These are phyloP conservation scores for Puffinus mauretanicus DNA, from an alignment of 2,113 vertebrate genomes.

Conservation along the genomic window DNA sequence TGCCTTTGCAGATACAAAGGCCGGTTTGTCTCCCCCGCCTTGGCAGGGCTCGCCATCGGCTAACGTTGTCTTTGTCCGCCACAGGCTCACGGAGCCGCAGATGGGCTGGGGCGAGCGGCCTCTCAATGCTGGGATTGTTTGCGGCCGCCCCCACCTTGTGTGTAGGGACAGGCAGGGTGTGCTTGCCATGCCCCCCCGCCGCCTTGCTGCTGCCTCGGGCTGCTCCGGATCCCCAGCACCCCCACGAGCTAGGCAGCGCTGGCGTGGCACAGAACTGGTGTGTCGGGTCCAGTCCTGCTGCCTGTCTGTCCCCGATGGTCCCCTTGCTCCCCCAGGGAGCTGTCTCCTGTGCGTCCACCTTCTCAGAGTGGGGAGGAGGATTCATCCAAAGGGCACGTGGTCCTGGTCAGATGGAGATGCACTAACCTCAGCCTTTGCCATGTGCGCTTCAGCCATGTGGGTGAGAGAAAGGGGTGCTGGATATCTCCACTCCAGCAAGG, in stretches of 20 bases:
- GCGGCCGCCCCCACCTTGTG: accelerated
- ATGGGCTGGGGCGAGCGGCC: background rate
- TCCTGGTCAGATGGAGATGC: background rate
- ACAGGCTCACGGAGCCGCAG: accelerated
- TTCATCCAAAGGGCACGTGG: accelerated
- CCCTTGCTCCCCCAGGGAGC: background rate
- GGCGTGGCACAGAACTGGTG: background rate
- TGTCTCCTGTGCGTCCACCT: background rate
- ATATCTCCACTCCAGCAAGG: background rate
- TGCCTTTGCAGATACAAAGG: constrained; percentile 19
- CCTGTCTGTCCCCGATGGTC: accelerated
- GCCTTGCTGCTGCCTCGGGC: background rate
- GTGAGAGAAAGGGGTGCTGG: background rate
- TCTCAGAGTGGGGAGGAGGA: background rate
- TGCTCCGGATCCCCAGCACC: background rate
- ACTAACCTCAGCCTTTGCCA: background rate
- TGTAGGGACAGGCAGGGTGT: background rate
- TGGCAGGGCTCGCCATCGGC: background rate
- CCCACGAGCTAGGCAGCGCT: accelerated
- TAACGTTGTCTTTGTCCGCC: background rate
- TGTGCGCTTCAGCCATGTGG: accelerated
- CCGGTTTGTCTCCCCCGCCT: background rate
- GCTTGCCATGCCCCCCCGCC: accelerated
- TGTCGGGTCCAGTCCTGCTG: background rate
- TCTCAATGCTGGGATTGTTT: background rate